Evolutionary conservation across 2,797 vertebrate genomes (phyloP).

Genomic region (Melanotaenia maccullochi): DNA sequence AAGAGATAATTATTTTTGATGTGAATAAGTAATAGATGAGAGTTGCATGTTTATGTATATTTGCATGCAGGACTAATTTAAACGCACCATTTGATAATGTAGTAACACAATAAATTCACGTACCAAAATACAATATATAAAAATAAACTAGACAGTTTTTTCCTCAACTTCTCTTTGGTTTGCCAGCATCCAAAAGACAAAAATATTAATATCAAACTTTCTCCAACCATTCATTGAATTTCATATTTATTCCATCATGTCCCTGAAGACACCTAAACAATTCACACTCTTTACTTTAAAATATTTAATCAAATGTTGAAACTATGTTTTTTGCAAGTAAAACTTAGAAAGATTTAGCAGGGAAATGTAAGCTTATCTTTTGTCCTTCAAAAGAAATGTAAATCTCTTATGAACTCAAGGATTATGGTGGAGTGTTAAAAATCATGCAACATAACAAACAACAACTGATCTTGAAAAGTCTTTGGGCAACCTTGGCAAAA

Average conservation of each 20-base stretch:
- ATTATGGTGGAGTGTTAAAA: conserved; percentile 15
- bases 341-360: neutral
- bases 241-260: conserved; percentile 24
- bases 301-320: conserved; percentile 26
- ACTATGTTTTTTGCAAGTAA: conserved; percentile 6
- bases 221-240: conserved; percentile 21
- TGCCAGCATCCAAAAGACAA: neutral
- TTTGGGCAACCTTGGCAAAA: conserved; percentile 9
- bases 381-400: conserved; percentile 24
- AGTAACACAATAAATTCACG: neutral
- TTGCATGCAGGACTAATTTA: neutral
- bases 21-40: neutral
- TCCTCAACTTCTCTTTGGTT: neutral
- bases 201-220: neutral
- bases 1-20: neutral
- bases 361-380: conserved; percentile 5
- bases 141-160: neutral
- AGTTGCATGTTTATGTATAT: neutral
- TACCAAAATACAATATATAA: neutral
- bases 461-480: neutral
- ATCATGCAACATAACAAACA: conserved; percentile 13
- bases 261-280: conserved; percentile 19
- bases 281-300: conserved; percentile 4
- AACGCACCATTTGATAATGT: conserved; percentile 1
- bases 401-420: conserved; percentile 14